Evolutionary conservation across 2,113 vertebrate species (phyloP), one percentile per base, ranked within the genome.

Genomic region (Archilochus colubris): DNA sequence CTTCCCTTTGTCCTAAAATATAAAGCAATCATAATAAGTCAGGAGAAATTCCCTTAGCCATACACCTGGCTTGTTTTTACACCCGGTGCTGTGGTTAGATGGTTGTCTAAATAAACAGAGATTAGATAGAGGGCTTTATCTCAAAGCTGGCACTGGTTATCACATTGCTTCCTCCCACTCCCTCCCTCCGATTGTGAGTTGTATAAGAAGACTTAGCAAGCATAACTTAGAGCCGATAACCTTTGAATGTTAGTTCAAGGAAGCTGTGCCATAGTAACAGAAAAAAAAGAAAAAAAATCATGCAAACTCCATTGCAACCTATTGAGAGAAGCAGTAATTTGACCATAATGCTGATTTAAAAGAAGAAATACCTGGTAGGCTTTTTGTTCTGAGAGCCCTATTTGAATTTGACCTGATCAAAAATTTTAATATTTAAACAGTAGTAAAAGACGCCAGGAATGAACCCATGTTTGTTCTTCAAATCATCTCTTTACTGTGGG

Each of bases 51-150:
- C 67, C 78, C 63, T 69, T 72, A 86, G 91, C 93, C 20, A 5
- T 93, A 78, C 74, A 95, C 95, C 90, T 94, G 78, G 86, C 89
- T 96, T 95, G 64, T 80, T 97, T 95, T 95, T 88, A 36, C 23
- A 2, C 89, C 84, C 33, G 3, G 82, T 73, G 51, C 79, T 95
- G 88, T 9, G 28, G 66, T 85, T 91, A 88, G 91, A 96, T 96
- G 94, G 94, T 97, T 97, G 97, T 97, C 97, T 95, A 98, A 98
- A 97, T 97, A 95, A 95, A 97, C 97, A 97, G 93, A 98, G 97
- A 98, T 98, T 96, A 92, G 77, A 90, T 88, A 68, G 74, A 96
- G 88, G 86, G 93, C 88, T 97, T 97, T 98, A 98, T 98, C 98
- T 97, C 94, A 84, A 96, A 97, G 96, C 95, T 97, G 96, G 95